Base-by-base conservation (phyloP, 1,140 invertebrate species). In the Monomorium pharaonis region DNA sequence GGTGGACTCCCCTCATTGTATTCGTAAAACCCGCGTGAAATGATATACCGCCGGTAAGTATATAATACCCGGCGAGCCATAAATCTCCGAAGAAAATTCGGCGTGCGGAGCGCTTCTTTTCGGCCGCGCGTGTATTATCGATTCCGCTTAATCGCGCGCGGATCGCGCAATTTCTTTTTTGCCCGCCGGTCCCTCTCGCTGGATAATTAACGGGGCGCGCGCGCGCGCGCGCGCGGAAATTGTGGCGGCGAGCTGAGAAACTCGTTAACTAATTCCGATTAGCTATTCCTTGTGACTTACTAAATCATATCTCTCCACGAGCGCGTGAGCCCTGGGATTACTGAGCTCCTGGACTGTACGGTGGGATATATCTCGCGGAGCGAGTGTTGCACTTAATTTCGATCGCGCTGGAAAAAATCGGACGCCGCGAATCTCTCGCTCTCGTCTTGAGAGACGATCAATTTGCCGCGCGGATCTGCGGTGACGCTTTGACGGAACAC, bases 11-110 rank as follows among this genome's bases (percentile, higher is more conserved):
- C 84, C 88, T 77, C 67, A 89, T 89, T 89, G 88, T 89, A 84
- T 89, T 87, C 88, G 85, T 89, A 89, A 89, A 89, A 86, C 65
- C 88, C 47, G 49, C 69, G 87, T 83, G 86, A 88, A 89, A 89
- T 89, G 88, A 89, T 89, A 89, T 89, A 89, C 84, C 62, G 88
- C 69, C 78, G 30, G 77, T 89, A 89, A 86, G 87, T 89, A 83
- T 89, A 86, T 89, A 89, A 89, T 89, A 56, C 84, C 85, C 67
- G 60, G 88, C 84, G 60, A 89, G 72, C 70, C 76, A 89, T 89
- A 89, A 88, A 89, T 89, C 85, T 86, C 63, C 70, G 56, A 86
- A 76, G 84, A 83, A 78, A 89, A 88, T 89, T 89, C 37, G 78
- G 78, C 65, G 51, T n/a, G n/a, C 47, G 12, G 4, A 37, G 33